Conservation (phyloP, 1,140 invertebrate genomes). For the Monomorium pharaonis region DNA sequence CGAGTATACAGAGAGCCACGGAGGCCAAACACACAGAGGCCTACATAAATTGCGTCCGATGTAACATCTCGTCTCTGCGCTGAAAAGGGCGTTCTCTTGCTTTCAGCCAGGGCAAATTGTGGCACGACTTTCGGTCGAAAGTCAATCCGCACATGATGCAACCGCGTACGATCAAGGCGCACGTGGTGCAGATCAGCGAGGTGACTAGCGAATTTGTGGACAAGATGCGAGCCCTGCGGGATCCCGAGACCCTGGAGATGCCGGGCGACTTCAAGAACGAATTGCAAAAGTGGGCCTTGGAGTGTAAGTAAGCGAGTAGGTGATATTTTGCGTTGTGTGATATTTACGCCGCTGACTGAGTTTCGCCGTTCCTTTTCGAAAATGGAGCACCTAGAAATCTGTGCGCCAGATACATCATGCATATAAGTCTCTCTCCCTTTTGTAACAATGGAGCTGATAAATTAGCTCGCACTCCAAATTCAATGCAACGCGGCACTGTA, state of each 20-base stretch:
- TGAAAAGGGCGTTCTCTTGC: conserved; percentile 17
- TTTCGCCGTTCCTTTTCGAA: not conserved
- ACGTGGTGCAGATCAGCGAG: conserved; percentile 84
- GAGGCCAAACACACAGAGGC: conserved; percentile 17
- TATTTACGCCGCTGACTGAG: not conserved
- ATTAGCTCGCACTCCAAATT: conserved; percentile 31
- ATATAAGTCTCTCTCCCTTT: not conserved
- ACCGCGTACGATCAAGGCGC: conserved; percentile 84
- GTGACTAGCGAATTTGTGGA: conserved; percentile 84
- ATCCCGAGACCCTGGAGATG: conserved; percentile 85
- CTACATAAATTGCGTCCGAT: conserved; percentile 45
- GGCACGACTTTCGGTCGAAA: conserved; percentile 85
- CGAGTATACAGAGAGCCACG: conserved; percentile 26
- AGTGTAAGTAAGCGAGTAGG: conserved; percentile 85
- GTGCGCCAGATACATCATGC: not conserved
- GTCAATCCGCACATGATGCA: conserved; percentile 87
- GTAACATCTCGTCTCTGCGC: not conserved
- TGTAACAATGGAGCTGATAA: conserved; percentile 32
- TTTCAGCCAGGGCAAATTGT: conserved; percentile 85
- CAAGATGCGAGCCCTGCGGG: conserved; percentile 85
- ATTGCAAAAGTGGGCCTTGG: conserved; percentile 89
- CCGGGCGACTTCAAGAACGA: conserved; percentile 87
- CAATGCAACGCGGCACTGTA: not conserved
- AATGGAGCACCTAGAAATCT: not conserved
- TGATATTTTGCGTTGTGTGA: too few species aligned